Evolutionary conservation across 1,140 invertebrate genomes (phyloP).

Genomic region (Microplitis mediator): DNA sequence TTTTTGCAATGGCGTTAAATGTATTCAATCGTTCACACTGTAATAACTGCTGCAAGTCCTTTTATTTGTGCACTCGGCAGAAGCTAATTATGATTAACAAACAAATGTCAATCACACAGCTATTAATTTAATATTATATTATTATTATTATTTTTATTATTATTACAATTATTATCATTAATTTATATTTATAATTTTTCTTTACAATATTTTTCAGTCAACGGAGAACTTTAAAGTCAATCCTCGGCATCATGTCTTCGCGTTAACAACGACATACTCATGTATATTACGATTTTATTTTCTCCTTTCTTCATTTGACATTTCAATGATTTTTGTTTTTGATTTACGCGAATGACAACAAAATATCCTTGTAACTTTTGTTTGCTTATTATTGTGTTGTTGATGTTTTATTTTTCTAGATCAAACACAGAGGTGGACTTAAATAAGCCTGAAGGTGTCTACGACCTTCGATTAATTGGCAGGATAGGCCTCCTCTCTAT

Average conservation of each 20-base stretch:
- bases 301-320: not conserved
- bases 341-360: not conserved
- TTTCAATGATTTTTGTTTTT: not conserved
- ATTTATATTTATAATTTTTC: too few relatives aligned
- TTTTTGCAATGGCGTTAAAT: slow-evolving; percentile 5
- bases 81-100: not conserved
- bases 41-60: not conserved
- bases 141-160: not conserved
- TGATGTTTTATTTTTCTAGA: not conserved
- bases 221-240: not conserved
- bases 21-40: slow-evolving; percentile 13
- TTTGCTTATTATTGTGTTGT: not conserved
- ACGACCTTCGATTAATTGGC: slow-evolving; percentile 12
- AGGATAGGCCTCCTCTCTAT: slow-evolving; percentile 25
- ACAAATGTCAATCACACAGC: not conserved
- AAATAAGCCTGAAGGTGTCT: not conserved
- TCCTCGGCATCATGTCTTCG: not conserved
- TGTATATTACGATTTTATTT: not conserved
- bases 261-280: not conserved
- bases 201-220: slow-evolving; percentile 2
- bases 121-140: not conserved
- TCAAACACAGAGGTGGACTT: not conserved
- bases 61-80: slow-evolving; percentile 22
- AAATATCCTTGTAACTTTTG: not conserved
- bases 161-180: too few relatives aligned